A percentile compares a stretch with the other conserved stretches of the same genome.
Evolutionary conservation across 2,797 vertebrate genomes (phyloP).

Genomic region (Syngnathus acus): DNA sequence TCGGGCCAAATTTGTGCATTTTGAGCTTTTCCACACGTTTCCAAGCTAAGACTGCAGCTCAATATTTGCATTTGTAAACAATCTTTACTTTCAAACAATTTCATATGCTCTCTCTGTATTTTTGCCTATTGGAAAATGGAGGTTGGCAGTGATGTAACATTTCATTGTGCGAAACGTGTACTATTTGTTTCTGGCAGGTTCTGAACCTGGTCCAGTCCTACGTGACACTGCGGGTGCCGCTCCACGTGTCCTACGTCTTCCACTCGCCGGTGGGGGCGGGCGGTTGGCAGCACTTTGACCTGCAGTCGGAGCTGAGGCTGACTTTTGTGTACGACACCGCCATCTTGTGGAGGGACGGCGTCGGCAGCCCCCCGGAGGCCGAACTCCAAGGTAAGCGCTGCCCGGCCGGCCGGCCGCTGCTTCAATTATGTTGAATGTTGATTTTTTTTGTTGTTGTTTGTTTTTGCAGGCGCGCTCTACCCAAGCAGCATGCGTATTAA

Average conservation of each 20-base stretch:
- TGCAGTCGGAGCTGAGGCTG: slow-evolving; percentile 87
- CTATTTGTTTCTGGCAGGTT: slow-evolving; percentile 64
- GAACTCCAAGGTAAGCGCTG: slow-evolving; percentile 79
- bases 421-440: too few relatives aligned
- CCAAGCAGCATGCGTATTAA: slow-evolving; percentile 94
- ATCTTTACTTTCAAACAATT: too few relatives aligned
- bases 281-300: slow-evolving; percentile 95
- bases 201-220: slow-evolving; percentile 94
- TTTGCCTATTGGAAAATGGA: too few relatives aligned
- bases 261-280: slow-evolving; percentile 86
- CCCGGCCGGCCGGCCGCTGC: too few relatives aligned
- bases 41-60: background rate
- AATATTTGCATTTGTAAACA: background rate
- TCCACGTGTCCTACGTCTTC: slow-evolving; percentile 92
- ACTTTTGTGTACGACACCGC: slow-evolving; percentile 98
- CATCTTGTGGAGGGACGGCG: slow-evolving; percentile 93
- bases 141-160: background rate
- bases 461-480: slow-evolving; percentile 80
- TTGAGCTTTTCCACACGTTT: slow-evolving; percentile 20
- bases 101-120: too few relatives aligned
- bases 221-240: slow-evolving; percentile 86
- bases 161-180: background rate
- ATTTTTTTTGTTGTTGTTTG: background rate
- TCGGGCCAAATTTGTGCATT: background rate
- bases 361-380: slow-evolving; percentile 87